phyloP scores from a whole-genome alignment of 2,888 invertebrate species.

The Brenthis ino region DNA sequence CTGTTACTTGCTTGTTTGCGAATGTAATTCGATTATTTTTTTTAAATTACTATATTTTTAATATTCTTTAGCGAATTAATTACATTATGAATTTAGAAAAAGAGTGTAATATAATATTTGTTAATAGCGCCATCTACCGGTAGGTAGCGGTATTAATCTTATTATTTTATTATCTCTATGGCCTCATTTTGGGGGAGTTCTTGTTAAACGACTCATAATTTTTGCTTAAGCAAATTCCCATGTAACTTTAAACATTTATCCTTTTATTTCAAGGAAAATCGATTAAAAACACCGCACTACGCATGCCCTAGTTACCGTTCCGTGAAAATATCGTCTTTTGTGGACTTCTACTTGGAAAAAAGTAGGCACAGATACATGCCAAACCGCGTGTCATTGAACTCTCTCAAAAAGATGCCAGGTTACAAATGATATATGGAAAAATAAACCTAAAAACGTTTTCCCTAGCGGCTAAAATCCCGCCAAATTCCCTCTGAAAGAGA shows the following conservation, averaged over 20 bases:
- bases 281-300: constrained; percentile 57
- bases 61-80: neutral
- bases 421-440: constrained; percentile 47
- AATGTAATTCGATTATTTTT: neutral
- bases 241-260: constrained; percentile 47
- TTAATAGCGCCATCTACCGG: constrained; percentile 65
- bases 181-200: constrained; percentile 65
- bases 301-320: constrained; percentile 70
- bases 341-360: constrained; percentile 66
- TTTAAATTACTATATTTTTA: neutral
- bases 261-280: constrained; percentile 61
- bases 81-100: neutral
- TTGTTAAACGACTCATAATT: constrained; percentile 52
- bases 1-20: neutral
- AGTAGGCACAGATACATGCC: constrained; percentile 70
- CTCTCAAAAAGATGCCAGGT: constrained; percentile 65
- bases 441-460: constrained; percentile 47
- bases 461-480: constrained; percentile 57
- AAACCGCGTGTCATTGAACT: constrained; percentile 78
- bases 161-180: constrained; percentile 53
- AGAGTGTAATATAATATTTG: constrained; percentile 6
- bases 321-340: constrained; percentile 70
- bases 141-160: constrained; percentile 60
- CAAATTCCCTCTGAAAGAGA: constrained; percentile 50
- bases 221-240: constrained; percentile 43